These are phyloP conservation scores for Hirtodrosophila trivittata DNA, from an alignment of 2,888 invertebrate species.

Conservation along the genomic window DNA sequence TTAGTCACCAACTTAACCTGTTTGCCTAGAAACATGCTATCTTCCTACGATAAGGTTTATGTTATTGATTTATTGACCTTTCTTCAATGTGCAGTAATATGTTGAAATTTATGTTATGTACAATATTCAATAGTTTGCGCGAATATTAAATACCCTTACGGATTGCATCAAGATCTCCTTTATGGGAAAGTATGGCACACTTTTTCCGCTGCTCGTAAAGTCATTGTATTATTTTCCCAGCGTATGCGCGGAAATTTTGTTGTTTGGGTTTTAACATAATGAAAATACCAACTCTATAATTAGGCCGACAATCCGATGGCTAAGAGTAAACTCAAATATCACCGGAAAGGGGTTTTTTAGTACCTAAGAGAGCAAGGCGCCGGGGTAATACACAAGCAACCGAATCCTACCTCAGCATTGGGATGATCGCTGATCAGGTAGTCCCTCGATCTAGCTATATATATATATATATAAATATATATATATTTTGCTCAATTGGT, in stretches of 20 bases:
- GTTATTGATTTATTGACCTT: too few relatives aligned
- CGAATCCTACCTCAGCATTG: background rate
- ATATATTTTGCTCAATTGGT: conserved; percentile 59
- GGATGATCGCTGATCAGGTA: conserved; percentile 32
- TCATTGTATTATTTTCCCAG: conserved; percentile 33
- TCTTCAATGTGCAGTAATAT: too few relatives aligned
- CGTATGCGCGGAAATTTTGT: conserved; percentile 60
- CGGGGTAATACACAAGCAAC: conserved; percentile 56
- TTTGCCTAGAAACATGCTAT: too few relatives aligned
- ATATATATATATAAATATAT: background rate
- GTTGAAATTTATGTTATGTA: too few relatives aligned
- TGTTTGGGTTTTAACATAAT: conserved; percentile 77
- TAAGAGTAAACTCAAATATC: background rate
- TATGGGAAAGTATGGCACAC: conserved; percentile 18
- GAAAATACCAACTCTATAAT: conserved; percentile 77
- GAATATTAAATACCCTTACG: too few relatives aligned
- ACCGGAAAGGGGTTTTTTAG: conserved; percentile 78
- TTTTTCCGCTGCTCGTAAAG: conserved; percentile 26
- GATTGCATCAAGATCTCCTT: conserved; percentile 1
- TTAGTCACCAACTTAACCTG: too few relatives aligned
- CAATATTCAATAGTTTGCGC: too few relatives aligned
- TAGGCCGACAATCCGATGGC: conserved; percentile 58
- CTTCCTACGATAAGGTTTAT: too few relatives aligned
- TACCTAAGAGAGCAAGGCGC: conserved; percentile 60
- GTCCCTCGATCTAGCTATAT: conserved; percentile 1